Conservation (phyloP, 1,140 invertebrate genomes). For the Drepana arcuata region DNA sequence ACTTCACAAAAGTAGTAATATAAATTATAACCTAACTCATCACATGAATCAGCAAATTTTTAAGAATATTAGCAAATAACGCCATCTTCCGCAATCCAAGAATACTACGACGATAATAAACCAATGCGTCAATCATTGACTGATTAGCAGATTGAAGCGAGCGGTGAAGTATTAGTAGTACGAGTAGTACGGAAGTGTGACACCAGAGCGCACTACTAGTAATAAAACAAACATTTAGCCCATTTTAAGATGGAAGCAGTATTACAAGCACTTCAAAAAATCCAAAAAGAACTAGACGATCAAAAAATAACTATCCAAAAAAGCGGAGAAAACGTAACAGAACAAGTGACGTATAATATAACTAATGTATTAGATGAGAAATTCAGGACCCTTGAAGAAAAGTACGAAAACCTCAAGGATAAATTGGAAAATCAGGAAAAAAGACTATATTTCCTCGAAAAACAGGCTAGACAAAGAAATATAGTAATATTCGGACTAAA, state of each 20-base stretch:
- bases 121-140: too few relatives aligned
- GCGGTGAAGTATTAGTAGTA: too few relatives aligned
- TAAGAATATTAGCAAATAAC: too few relatives aligned
- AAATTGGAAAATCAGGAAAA: constrained; percentile 1
- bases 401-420: background rate
- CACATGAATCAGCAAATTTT: too few relatives aligned
- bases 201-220: background rate
- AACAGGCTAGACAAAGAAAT: background rate
- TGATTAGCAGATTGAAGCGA: too few relatives aligned
- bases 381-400: background rate
- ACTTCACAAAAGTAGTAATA: too few relatives aligned
- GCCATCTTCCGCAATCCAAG: too few relatives aligned
- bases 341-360: background rate
- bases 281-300: background rate
- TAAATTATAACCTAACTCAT: too few relatives aligned
- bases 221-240: background rate
- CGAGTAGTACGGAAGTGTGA: too few relatives aligned
- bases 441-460: background rate
- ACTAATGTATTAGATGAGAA: background rate
- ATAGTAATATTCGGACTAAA: background rate
- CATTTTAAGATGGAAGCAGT: background rate
- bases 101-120: too few relatives aligned
- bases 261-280: background rate
- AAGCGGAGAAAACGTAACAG: background rate
- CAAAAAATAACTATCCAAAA: background rate